Percentiles rank a stretch among this genome's conserved stretches.
Conservation (phyloP, 2,113 vertebrate genomes). For the Gorsachius goisagi region DNA sequence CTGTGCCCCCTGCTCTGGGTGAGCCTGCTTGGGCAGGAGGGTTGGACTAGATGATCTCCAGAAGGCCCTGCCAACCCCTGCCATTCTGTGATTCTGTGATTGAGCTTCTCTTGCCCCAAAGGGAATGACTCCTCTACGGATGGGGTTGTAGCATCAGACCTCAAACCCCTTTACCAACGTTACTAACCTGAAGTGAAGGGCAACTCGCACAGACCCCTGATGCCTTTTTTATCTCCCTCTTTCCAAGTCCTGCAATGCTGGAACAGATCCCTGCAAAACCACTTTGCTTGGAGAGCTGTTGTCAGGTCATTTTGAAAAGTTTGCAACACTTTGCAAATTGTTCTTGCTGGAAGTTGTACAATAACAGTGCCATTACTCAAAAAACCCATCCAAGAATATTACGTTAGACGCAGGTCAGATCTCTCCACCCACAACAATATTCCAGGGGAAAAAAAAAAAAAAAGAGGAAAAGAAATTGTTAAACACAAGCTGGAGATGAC, state of each 20-base stretch:
- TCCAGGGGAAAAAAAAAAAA: neutral
- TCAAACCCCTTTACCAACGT: neutral
- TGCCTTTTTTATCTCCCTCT: neutral
- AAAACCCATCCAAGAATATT: neutral
- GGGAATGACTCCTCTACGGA: accelerated
- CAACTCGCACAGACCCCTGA: neutral
- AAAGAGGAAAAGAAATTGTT: neutral
- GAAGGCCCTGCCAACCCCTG: too few relatives aligned
- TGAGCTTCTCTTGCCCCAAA: neutral
- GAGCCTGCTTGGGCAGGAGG: too few relatives aligned
- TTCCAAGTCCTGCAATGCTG: neutral
- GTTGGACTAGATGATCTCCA: too few relatives aligned
- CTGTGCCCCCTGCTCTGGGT: too few relatives aligned
- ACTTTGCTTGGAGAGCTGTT: conserved; percentile 31
- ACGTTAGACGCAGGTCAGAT: neutral
- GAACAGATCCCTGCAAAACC: conserved; percentile 29
- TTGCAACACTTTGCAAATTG: conserved; percentile 45
- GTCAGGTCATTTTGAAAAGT: conserved; percentile 40
- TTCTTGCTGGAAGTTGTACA: conserved; percentile 42
- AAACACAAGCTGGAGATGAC: neutral
- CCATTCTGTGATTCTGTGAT: too few relatives aligned
- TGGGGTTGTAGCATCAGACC: neutral
- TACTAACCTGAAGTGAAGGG: neutral
- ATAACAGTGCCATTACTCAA: neutral
- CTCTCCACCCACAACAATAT: neutral